Evolutionary conservation across 2,797 vertebrate species (phyloP), one percentile per base, ranked within the genome.

Genomic region (Micrastur ruficollis): DNA sequence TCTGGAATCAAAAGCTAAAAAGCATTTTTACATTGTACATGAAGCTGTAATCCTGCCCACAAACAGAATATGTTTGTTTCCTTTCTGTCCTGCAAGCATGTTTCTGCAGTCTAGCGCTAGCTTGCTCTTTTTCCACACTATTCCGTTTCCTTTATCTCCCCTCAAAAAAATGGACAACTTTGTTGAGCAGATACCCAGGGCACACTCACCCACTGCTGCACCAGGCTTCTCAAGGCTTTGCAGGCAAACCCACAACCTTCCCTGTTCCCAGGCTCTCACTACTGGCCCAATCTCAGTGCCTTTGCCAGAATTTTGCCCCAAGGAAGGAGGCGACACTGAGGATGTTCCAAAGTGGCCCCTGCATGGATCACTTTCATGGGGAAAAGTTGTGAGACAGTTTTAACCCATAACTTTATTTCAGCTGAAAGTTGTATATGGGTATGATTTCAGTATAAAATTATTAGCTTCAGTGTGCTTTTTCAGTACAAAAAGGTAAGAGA

Each of bases 81-180:
- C 52, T 36, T 36, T 6, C 15, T 17, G 12, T 27, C 22, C 22
- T 13, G 29, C 62, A 47, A 11, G 46, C 32, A 32, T 12, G 36
- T 66, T 44, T 52, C 53, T 5, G 2, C 17, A 22, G 6, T 17
- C n/a, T 26, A 17, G 34, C 1, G 0, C 31, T 38, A 36, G 19
- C 63, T 46, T 46, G 29, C 44, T 56, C 29, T 75, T 46, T 34
- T 32, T 20, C 36, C 14, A 11, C 15, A 5, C 34, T 29, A 34
- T 26, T 42, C 42, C 5, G 27, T 46, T 52, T 50, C 32, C 63
- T 5, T 63, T 38, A 1, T 31, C 36, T 56, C 12, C 17, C 12
- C n/a, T 52, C 21, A 50, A 65, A 75, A 36, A 53, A n/a, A 12
- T 3, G 15, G 29, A 4, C 15, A 5, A 11, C 58, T 31, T 46